phyloP scores from a whole-genome alignment of 2,888 invertebrate genomes.

The Drosophila anomalata region DNA sequence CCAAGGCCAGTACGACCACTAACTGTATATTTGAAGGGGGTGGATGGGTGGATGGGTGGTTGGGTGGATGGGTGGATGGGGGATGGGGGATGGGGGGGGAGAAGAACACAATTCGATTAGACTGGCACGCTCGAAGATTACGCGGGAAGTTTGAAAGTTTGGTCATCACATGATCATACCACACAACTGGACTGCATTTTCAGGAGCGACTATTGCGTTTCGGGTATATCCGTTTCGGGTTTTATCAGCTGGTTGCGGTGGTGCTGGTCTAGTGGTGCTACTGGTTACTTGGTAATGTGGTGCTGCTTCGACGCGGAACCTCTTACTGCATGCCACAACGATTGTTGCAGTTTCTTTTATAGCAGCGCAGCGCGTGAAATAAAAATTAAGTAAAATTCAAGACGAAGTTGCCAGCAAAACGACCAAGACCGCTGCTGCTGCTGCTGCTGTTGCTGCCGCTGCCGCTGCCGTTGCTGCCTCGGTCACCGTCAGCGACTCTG shows the following conservation, averaged over 20 bases:
- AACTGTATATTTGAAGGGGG: conserved; percentile 58
- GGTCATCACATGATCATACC: conserved; percentile 64
- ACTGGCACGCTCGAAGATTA: neutral
- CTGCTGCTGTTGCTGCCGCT: conserved; percentile 1
- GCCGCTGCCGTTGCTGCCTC: conserved; percentile 11
- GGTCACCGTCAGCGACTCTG: neutral
- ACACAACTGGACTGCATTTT: conserved; percentile 82
- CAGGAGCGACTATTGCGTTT: conserved; percentile 16
- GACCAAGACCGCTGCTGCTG: conserved; percentile 32
- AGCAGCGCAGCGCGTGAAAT: conserved; percentile 77
- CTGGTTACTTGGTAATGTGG: conserved; percentile 25
- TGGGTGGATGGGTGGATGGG: neutral
- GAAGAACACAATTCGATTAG: conserved; percentile 23
- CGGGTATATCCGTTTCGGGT: conserved; percentile 38
- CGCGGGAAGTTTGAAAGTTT: neutral
- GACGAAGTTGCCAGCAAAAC: conserved; percentile 33
- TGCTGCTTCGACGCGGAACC: conserved; percentile 81
- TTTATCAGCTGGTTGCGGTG: conserved; percentile 30
- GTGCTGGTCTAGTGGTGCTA: neutral
- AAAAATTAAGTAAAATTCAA: conserved; percentile 77
- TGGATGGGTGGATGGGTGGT: neutral
- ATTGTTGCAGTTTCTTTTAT: conserved; percentile 83
- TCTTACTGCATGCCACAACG: conserved; percentile 83
- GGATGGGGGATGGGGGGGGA: neutral
- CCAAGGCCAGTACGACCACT: conserved; percentile 76